These are phyloP conservation scores for Xiphophorus birchmanni DNA, from an alignment of 2,797 vertebrate genomes.

Conservation along the genomic window DNA sequence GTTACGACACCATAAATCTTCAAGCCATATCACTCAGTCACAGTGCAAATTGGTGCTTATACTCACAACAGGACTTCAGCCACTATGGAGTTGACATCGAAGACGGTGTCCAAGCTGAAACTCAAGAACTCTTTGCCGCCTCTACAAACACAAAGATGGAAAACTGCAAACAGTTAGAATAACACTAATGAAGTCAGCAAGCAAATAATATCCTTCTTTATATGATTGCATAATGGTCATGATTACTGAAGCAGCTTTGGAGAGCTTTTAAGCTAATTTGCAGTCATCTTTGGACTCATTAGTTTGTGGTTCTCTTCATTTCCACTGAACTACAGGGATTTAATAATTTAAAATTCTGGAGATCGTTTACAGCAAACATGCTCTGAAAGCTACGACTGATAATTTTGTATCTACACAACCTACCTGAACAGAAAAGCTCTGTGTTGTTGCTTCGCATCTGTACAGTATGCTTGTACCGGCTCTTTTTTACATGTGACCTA, in stretches of 20 bases:
- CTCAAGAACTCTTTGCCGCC: conserved; percentile 84
- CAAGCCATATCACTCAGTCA: background rate
- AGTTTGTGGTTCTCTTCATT: background rate
- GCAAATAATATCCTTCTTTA: background rate
- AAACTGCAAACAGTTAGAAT: background rate
- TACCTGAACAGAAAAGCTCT: conserved; percentile 93
- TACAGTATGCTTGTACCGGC: conserved; percentile 83
- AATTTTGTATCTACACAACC: background rate
- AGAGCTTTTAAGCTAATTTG: background rate
- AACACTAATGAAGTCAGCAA: background rate
- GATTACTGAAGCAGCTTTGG: background rate
- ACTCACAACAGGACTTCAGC: conserved; percentile 96
- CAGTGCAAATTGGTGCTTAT: conserved; percentile 1
- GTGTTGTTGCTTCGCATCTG: conserved; percentile 75
- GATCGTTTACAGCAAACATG: background rate
- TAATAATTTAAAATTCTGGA: background rate
- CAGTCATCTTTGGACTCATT: background rate
- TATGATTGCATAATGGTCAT: background rate
- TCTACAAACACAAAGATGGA: conserved; percentile 67
- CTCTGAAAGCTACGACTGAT: background rate
- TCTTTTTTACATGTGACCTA: conserved; percentile 89
- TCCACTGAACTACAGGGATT: background rate
- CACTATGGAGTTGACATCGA: conserved; percentile 89
- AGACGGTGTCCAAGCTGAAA: conserved; percentile 90
- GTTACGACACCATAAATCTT: background rate